These are phyloP conservation scores for Phymanthus crucifer DNA, from an alignment of 92 coral and sea anemone species.

Conservation along the genomic window DNA sequence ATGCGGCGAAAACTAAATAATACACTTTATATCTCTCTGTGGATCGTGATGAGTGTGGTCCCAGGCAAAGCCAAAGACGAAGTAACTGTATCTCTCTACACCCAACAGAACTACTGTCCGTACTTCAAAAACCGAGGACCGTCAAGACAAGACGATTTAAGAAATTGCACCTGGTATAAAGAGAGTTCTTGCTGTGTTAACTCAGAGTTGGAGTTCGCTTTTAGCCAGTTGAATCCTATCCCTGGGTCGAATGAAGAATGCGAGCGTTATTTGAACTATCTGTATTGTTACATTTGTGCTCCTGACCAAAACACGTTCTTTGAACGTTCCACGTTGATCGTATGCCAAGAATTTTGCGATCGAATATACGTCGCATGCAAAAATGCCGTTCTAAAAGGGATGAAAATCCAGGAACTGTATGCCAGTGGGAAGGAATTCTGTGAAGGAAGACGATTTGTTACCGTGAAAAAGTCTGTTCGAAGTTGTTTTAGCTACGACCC, in stretches of 20 bases:
- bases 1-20: neutral
- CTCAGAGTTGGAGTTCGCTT: conserved; percentile 78
- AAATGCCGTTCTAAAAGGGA: conserved; percentile 72
- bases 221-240: conserved; percentile 70
- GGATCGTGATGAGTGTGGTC: neutral
- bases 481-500: conserved; percentile 71
- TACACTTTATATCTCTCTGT: neutral
- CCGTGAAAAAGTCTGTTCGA: conserved; percentile 40
- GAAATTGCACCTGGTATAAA: conserved; percentile 91
- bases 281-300: conserved; percentile 95
- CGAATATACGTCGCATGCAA: conserved; percentile 70
- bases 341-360: conserved; percentile 92
- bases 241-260: conserved; percentile 71
- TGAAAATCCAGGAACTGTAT: conserved; percentile 52
- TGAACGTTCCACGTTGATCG: conserved; percentile 67
- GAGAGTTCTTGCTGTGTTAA: conserved; percentile 88
- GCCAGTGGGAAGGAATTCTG: conserved; percentile 77
- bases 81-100: neutral
- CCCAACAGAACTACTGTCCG: conserved; percentile 76
- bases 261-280: conserved; percentile 58
- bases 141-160: conserved; percentile 68
- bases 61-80: neutral
- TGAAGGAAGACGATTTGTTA: conserved; percentile 71
- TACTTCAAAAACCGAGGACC: conserved; percentile 96
- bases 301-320: conserved; percentile 93